Evolutionary conservation across 2,888 invertebrate genomes (phyloP).

Genomic region (Tanypteryx hageni): DNA sequence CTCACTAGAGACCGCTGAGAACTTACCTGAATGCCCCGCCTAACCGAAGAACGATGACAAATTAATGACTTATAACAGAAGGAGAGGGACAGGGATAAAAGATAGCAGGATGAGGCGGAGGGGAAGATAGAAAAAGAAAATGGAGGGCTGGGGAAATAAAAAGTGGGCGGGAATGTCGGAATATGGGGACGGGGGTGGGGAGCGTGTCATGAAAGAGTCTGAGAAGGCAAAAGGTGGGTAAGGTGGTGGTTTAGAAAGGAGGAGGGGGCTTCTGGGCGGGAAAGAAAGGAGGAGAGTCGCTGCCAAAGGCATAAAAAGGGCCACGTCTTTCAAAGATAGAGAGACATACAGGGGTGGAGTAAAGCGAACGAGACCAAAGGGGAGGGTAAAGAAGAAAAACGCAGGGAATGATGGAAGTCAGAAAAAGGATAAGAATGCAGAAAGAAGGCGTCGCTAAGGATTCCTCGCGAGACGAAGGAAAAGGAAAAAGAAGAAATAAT

Average conservation of each 20-base stretch:
- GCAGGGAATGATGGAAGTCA: constrained; percentile 12
- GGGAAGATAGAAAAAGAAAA: not conserved
- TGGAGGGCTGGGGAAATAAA: not conserved
- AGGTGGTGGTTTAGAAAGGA: not conserved
- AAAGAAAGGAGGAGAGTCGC: not conserved
- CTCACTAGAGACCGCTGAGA: not conserved
- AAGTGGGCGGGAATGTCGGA: not conserved
- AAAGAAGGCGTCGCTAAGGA: not conserved
- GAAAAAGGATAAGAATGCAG: not conserved
- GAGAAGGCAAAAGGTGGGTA: not conserved
- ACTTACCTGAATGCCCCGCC: not conserved
- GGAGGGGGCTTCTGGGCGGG: not conserved
- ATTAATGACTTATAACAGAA: constrained; percentile 45
- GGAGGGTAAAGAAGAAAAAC: not conserved
- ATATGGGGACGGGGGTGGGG: not conserved
- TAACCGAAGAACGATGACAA: constrained; percentile 52
- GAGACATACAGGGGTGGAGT: not conserved
- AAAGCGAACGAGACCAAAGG: not conserved
- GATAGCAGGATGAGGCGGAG: not conserved
- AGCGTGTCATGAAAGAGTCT: too few species aligned
- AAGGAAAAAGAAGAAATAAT: not conserved
- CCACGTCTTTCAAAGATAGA: not conserved
- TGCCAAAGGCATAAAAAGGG: constrained; percentile 19
- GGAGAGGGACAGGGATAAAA: constrained; percentile 8
- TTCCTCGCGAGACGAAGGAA: not conserved